phyloP scores from a whole-genome alignment of 2,888 invertebrate species.

The Syrphus vitripennis region DNA sequence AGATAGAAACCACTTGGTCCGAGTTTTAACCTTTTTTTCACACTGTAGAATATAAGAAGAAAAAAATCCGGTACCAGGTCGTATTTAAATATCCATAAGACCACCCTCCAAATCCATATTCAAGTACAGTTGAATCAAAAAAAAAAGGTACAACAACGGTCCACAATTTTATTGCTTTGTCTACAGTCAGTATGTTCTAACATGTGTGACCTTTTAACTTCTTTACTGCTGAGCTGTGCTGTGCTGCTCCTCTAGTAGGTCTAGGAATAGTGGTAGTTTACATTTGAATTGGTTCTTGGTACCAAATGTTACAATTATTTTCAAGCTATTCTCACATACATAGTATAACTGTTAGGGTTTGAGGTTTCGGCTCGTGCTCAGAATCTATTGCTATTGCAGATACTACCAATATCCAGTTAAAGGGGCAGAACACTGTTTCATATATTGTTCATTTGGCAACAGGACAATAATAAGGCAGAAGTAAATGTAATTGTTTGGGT shows the following conservation, averaged over 20 bases:
- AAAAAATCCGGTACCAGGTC: not conserved
- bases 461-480: constrained; percentile 38
- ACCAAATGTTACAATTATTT: constrained; percentile 65
- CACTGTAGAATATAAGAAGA: too few relatives aligned
- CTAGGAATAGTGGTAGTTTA: constrained; percentile 36
- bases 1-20: constrained; percentile 11
- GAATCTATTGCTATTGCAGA: not conserved
- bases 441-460: constrained; percentile 28
- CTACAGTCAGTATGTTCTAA: constrained; percentile 33
- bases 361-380: not conserved
- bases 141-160: constrained; percentile 25
- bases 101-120: not conserved
- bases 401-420: not conserved
- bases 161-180: constrained; percentile 45
- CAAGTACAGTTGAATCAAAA: not conserved
- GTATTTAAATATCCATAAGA: constrained; percentile 34
- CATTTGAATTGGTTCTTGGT: constrained; percentile 62
- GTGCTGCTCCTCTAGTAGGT: not conserved
- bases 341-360: constrained; percentile 10
- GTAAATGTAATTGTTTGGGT: constrained; percentile 56
- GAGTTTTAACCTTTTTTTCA: not conserved
- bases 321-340: constrained; percentile 41
- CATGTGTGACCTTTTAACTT: constrained; percentile 67
- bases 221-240: constrained; percentile 3
- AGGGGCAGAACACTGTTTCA: not conserved